Evolutionary conservation across 2,888 invertebrate genomes (phyloP), one percentile per base, ranked within the genome.

Genomic region (Lithophane socia): DNA sequence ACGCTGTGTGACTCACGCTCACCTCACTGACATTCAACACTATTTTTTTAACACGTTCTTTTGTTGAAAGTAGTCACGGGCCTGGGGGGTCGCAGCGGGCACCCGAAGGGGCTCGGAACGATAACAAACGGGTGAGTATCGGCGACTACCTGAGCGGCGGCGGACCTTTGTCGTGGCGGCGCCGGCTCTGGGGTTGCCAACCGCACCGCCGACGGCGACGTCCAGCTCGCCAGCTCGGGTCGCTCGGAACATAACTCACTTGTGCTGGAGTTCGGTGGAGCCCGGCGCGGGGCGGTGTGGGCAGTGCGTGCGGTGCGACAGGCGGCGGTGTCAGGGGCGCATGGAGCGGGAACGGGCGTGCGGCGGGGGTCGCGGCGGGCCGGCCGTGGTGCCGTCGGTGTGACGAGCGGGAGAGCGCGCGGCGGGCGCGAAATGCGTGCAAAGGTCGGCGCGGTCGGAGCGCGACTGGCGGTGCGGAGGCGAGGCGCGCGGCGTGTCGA

Each of bases 251-350:
- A 54, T 47, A 44, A 69, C 95, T 94, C 93, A 94, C 94, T 93
- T 92, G 93, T 90, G 87, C 71, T 85, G 85, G 88, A 85, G 79
- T 44, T 63, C 69, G 71, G 70, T 56, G 67, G 73, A 37, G 92
- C 88, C 84, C 75, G 88, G 81, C 86, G 87, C 65, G 61, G 83
- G 75, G 60, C 73, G 78, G 84, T 79, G 82, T 85, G 79, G 71
- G 86, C 79, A 86, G 66, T 73, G 84, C 61, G 88, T 84, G 83
- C 88, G 89, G 80, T 88, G 87, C 71, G 88, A 86, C 73, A 87
- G 89, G 83, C 88, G 90, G 87, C 90, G 91, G 86, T 91, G 95
- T 95, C 95, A 95, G 95, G 93, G 92, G 93, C 89, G 89, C 95
- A 93, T 93, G 92, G 91, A 91, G 89, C 85, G 88, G 74, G 86